A percentile compares a stretch with the other conserved stretches of the same genome.
Conservation (phyloP, 2,113 vertebrate genomes). For the Tragulus kanchil region DNA sequence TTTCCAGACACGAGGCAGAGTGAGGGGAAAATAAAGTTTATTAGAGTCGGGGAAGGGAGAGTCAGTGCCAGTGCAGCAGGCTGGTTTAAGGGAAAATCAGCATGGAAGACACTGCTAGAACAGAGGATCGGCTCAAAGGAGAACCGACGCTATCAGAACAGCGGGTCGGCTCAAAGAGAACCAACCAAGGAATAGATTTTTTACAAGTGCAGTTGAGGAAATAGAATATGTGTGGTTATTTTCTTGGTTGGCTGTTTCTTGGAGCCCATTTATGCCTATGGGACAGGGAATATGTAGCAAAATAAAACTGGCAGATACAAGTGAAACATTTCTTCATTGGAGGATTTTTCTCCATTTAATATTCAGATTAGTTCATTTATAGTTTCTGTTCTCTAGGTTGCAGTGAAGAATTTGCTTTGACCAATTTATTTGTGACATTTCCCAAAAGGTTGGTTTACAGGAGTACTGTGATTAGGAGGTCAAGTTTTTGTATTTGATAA, state of each 20-base stretch:
- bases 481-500: neutral
- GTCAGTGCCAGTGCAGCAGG: too few species aligned
- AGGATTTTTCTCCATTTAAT: slow-evolving; percentile 10
- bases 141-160: too few species aligned
- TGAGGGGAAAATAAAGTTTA: too few species aligned
- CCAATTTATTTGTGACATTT: slow-evolving; percentile 8
- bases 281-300: neutral
- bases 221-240: neutral
- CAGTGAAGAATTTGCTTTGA: slow-evolving; percentile 30
- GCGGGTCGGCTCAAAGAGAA: too few species aligned
- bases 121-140: too few species aligned
- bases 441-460: neutral
- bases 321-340: neutral
- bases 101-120: too few species aligned
- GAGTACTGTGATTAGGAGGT: neutral
- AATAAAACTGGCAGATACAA: neutral
- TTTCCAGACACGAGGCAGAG: too few species aligned
- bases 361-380: slow-evolving; percentile 11
- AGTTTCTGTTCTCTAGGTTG: neutral
- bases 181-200: neutral
- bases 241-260: neutral
- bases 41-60: too few species aligned
- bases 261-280: neutral
- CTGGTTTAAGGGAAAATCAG: too few species aligned
- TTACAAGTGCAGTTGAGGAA: neutral